A percentile compares a stretch with the other conserved stretches of the same genome.
These are phyloP conservation scores for Oreotragus oreotragus DNA, from an alignment of 2,113 vertebrate genomes.

Conservation along the genomic window DNA sequence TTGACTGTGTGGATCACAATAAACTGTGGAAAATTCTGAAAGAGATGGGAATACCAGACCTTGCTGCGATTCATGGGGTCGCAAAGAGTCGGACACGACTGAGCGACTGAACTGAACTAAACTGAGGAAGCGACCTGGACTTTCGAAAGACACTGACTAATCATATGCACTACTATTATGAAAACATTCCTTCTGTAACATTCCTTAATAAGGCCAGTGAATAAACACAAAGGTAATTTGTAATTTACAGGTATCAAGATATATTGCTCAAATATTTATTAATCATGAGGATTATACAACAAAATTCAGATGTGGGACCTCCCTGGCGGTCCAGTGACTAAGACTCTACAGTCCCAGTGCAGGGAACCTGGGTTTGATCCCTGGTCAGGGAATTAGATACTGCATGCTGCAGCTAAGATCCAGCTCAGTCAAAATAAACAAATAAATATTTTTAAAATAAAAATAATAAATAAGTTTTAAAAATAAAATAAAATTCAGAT, in stretches of 20 bases:
- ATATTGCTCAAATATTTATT: neutral
- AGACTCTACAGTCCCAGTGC: neutral
- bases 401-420: neutral
- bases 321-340: neutral
- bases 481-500: conserved; percentile 15
- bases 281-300: neutral
- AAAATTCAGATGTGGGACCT: conserved; percentile 1
- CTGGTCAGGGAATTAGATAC: neutral
- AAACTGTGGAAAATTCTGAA: no score
- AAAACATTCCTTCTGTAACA: neutral
- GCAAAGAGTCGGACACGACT: no score
- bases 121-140: neutral
- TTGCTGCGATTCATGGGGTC: no score
- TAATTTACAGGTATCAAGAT: neutral
- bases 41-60: no score
- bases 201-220: neutral
- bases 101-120: no score
- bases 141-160: neutral
- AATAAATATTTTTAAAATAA: neutral
- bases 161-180: neutral
- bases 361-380: neutral
- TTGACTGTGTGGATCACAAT: no score
- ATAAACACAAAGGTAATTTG: conserved; percentile 21
- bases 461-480: neutral
- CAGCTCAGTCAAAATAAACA: neutral